Percentiles rank a stretch among this genome's conserved stretches.
phyloP scores from a whole-genome alignment of 2,888 invertebrate species.

The Hirtodrosophila cameraria region DNA sequence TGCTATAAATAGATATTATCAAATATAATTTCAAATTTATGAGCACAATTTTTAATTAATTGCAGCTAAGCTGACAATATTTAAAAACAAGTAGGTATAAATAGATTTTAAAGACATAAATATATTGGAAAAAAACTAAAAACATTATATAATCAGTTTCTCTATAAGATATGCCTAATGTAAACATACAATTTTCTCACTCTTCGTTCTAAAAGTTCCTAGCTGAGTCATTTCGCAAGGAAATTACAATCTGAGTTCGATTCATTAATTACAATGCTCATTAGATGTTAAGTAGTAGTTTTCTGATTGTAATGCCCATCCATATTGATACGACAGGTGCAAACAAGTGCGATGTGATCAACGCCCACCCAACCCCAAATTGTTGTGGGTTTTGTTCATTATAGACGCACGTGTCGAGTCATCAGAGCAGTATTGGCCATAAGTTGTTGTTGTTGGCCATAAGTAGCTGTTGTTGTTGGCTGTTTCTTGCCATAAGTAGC shows the following conservation, averaged over 20 bases:
- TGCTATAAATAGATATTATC: too few species aligned
- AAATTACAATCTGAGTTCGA: slow-evolving; percentile 17
- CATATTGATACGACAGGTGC: slow-evolving; percentile 27
- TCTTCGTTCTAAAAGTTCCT: background rate
- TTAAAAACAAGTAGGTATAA: too few species aligned
- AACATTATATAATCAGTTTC: too few species aligned
- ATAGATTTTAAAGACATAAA: too few species aligned
- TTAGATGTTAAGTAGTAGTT: slow-evolving; percentile 17
- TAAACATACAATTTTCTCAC: background rate
- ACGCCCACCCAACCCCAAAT: background rate
- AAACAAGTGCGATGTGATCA: slow-evolving; percentile 16
- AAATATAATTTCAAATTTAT: too few species aligned
- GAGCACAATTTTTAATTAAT: too few species aligned
- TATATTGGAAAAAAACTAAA: too few species aligned
- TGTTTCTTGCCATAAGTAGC: slow-evolving; percentile 1
- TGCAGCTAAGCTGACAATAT: too few species aligned
- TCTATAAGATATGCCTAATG: too few species aligned
- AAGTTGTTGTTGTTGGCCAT: slow-evolving; percentile 2
- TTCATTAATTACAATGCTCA: slow-evolving; percentile 53
- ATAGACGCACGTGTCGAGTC: slow-evolving; percentile 43
- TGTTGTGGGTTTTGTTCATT: slow-evolving; percentile 1
- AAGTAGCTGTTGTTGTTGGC: slow-evolving; percentile 6
- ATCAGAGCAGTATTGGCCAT: slow-evolving; percentile 7
- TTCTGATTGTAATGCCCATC: slow-evolving; percentile 31
- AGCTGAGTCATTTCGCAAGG: slow-evolving; percentile 26